Conservation (phyloP, 2,113 vertebrate species). For the Mohoua ochrocephala region DNA sequence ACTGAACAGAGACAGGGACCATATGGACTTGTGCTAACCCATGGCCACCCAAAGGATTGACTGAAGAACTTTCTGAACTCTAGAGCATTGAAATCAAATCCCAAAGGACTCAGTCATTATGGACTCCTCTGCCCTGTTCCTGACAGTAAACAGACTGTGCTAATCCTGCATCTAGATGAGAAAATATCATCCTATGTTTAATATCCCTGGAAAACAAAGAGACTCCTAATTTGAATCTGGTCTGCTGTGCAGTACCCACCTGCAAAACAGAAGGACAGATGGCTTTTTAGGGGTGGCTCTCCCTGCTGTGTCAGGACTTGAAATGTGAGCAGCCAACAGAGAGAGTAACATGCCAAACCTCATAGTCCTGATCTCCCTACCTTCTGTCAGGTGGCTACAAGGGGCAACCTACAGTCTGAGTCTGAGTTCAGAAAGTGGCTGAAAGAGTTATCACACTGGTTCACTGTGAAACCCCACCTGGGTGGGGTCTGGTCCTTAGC, state of each 20-base stretch:
- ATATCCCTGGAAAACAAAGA: neutral
- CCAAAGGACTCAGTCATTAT: neutral
- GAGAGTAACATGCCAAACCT: neutral
- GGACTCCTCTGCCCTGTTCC: neutral
- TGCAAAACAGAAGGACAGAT: neutral
- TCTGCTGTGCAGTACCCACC: neutral
- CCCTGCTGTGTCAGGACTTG: neutral
- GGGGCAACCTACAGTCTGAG: neutral
- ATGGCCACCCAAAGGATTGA: neutral
- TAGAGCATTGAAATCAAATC: neutral
- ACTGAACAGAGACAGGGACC: neutral
- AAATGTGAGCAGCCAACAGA: neutral
- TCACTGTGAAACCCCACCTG: neutral
- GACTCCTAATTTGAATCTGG: neutral
- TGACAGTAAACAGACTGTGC: neutral
- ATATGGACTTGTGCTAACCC: neutral
- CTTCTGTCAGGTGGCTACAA: neutral
- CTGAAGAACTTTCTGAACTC: neutral
- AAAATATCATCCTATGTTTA: neutral
- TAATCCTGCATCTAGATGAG: neutral
- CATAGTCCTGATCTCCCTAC: rapidly evolving
- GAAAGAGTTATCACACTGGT: rapidly evolving
- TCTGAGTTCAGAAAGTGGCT: neutral
- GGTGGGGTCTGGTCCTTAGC: neutral
- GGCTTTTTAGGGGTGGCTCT: neutral